phyloP scores from a whole-genome alignment of 2,888 invertebrate genomes.

The Nephrotoma guestfalica region DNA sequence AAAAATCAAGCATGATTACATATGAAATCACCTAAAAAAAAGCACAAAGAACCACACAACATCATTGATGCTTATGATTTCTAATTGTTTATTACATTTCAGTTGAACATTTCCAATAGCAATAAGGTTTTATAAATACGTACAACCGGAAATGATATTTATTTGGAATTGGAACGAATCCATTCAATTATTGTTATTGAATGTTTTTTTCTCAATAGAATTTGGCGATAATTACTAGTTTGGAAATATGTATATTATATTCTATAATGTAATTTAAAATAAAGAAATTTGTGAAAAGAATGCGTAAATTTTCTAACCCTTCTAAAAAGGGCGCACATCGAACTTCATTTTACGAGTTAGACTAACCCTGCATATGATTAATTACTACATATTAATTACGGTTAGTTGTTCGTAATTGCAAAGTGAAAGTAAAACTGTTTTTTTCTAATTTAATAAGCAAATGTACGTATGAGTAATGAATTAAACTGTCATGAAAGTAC shows the following conservation, averaged over 20 bases:
- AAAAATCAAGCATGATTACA: constrained; percentile 16
- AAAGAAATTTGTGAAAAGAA: neutral
- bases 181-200: constrained; percentile 31
- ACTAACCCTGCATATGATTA: neutral
- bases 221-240: constrained; percentile 14
- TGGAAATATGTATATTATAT: neutral
- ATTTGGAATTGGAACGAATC: constrained; percentile 23
- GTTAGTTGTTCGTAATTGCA: neutral
- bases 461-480: neutral
- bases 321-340: neutral
- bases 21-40: neutral
- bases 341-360: neutral
- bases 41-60: neutral
- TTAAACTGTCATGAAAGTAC: neutral
- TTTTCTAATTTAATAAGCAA: neutral
- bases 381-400: neutral
- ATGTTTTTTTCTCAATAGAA: constrained; percentile 12
- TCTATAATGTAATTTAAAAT: neutral
- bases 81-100: neutral
- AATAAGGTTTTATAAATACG: neutral
- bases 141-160: neutral
- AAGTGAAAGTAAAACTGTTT: neutral
- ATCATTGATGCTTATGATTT: neutral
- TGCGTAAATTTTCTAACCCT: neutral
- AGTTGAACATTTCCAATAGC: neutral